These are phyloP conservation scores for Dinoponera quadriceps DNA, from an alignment of 1,140 invertebrate genomes.

Conservation along the genomic window DNA sequence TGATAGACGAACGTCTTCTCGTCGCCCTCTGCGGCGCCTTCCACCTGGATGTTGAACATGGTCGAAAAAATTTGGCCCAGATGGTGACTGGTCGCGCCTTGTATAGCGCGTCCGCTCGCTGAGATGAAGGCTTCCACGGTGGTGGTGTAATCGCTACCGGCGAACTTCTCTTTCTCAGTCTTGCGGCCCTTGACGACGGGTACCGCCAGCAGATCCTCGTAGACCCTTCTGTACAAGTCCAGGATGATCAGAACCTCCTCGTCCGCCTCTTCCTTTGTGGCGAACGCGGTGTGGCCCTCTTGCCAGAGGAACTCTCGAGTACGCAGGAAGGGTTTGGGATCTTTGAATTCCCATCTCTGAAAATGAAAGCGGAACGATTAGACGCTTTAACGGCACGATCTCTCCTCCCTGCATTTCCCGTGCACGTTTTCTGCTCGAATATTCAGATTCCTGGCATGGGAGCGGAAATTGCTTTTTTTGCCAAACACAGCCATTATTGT, in stretches of 20 bases:
- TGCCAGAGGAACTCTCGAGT: conserved; percentile 99
- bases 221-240: conserved; percentile 95
- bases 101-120: conserved; percentile 97
- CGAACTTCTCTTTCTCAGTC: conserved; percentile 99
- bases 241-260: conserved; percentile 94
- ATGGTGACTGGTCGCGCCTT: conserved; percentile 99
- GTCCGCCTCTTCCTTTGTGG: conserved; percentile 92
- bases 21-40: conserved; percentile 95
- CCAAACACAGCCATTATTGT: too few species aligned
- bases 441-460: too few species aligned
- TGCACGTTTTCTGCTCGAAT: too few species aligned
- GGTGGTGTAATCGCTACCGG: conserved; percentile 98
- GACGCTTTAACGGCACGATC: neutral
- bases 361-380: conserved; percentile 17
- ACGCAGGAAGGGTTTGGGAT: conserved; percentile 98
- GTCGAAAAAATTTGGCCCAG: conserved; percentile 99
- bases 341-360: conserved; percentile 99
- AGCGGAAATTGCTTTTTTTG: too few species aligned
- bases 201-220: conserved; percentile 97
- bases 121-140: conserved; percentile 98
- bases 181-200: conserved; percentile 98
- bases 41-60: conserved; percentile 99
- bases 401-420: too few species aligned
- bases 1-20: conserved; percentile 97
- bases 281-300: conserved; percentile 99